Evolutionary conservation across 2,888 invertebrate genomes (phyloP).

Genomic region (Notocelia uddmanniana): DNA sequence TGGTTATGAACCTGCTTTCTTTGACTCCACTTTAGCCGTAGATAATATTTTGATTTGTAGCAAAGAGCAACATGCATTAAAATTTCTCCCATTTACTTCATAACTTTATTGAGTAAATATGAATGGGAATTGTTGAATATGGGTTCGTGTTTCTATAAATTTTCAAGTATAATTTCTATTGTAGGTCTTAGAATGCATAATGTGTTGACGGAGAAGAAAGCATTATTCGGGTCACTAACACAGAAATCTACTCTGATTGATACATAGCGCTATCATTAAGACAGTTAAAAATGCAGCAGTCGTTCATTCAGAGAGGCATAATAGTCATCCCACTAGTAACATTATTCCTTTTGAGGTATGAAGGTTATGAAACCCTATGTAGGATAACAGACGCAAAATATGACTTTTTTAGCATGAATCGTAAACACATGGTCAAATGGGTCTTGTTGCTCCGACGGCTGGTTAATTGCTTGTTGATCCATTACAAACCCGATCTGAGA

Average conservation of each 20-base stretch:
- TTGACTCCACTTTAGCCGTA: constrained; percentile 40
- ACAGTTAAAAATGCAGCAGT: neutral
- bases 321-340: neutral
- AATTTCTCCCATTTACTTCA: constrained; percentile 24
- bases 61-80: constrained; percentile 15
- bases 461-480: neutral
- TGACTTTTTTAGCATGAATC: neutral
- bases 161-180: neutral
- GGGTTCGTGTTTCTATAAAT: constrained; percentile 4
- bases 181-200: neutral
- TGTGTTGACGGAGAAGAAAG: neutral
- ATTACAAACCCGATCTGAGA: neutral
- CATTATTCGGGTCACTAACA: neutral
- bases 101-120: constrained; percentile 21
- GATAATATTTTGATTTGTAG: constrained; percentile 42
- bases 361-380: neutral
- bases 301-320: neutral
- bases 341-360: neutral
- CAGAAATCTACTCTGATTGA: neutral
- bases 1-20: constrained; percentile 42
- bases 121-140: neutral
- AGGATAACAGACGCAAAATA: neutral
- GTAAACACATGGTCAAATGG: neutral
- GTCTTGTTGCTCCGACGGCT: neutral
- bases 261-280: too few species aligned